phyloP scores from a whole-genome alignment of 2,888 invertebrate genomes.

The Macaria notata region DNA sequence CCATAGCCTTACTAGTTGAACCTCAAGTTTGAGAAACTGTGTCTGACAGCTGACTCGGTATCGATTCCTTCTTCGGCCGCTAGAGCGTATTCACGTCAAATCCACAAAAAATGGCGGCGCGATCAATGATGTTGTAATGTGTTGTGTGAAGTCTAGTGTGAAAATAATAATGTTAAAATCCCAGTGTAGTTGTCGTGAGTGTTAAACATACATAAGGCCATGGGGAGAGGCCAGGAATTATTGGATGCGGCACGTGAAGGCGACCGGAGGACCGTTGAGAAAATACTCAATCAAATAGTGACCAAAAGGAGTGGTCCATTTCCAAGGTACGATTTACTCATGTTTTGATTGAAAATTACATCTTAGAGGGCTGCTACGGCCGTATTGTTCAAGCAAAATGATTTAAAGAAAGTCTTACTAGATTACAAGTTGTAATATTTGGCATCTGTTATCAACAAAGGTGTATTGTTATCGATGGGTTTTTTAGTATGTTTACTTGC shows the following conservation, averaged over 20 bases:
- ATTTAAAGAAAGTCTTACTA: no score
- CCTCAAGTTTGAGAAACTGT: slow-evolving; percentile 3
- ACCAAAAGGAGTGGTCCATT: slow-evolving; percentile 96
- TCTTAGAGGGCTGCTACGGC: slow-evolving; percentile 7
- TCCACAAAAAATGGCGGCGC: slow-evolving; percentile 85
- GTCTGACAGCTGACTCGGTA: slow-evolving; percentile 22
- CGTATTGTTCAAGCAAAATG: background rate
- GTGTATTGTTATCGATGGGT: slow-evolving; percentile 46
- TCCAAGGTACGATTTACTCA: slow-evolving; percentile 87
- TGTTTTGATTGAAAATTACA: slow-evolving; percentile 45
- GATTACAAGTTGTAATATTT: no score
- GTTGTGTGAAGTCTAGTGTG: slow-evolving; percentile 78
- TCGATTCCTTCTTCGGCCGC: slow-evolving; percentile 70
- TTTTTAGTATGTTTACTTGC: slow-evolving; percentile 58
- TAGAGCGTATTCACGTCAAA: slow-evolving; percentile 72
- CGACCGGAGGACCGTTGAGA: slow-evolving; percentile 93
- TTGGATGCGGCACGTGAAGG: slow-evolving; percentile 97
- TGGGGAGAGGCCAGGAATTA: slow-evolving; percentile 98
- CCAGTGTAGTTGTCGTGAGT: slow-evolving; percentile 79
- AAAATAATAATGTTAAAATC: slow-evolving; percentile 67
- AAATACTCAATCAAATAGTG: slow-evolving; percentile 91
- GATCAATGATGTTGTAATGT: slow-evolving; percentile 88
- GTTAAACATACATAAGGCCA: slow-evolving; percentile 78
- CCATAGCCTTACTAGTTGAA: no score
- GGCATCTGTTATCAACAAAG: slow-evolving; percentile 49